Percentiles rank a stretch among this genome's conserved stretches.
These are phyloP conservation scores for Muraenolepis orangiensis DNA, from an alignment of 2,797 vertebrate genomes.

Conservation along the genomic window DNA sequence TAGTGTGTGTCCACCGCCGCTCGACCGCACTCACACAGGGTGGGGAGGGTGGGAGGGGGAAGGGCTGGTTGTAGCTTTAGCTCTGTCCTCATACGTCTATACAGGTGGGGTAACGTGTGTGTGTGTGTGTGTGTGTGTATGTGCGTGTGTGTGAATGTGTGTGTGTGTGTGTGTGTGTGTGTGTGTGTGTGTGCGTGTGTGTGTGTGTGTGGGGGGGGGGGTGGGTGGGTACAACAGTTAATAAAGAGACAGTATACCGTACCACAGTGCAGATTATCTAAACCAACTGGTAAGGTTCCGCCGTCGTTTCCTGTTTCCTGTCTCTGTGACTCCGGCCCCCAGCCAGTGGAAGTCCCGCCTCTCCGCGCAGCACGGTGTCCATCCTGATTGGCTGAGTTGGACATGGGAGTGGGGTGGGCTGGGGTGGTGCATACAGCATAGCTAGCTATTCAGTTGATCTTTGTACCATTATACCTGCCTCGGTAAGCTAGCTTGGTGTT, in stretches of 20 bases:
- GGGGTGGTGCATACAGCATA: constrained; percentile 16
- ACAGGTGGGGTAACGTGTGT: not conserved
- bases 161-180: not conserved
- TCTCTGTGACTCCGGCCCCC: constrained; percentile 53
- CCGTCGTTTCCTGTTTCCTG: constrained; percentile 62
- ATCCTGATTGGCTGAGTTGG: not conserved
- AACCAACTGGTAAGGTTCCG: constrained; percentile 72
- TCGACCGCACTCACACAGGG: constrained; percentile 40
- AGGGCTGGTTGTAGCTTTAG: constrained; percentile 32
- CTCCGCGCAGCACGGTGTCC: constrained; percentile 34
- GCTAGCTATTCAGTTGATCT: constrained; percentile 41
- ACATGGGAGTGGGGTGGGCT: constrained; percentile 31
- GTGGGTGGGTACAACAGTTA: not conserved
- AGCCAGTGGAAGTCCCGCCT: constrained; percentile 36
- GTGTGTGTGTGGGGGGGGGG: not conserved
- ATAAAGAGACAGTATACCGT: not conserved
- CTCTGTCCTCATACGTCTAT: not conserved
- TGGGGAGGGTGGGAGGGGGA: constrained; percentile 20
- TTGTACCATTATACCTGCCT: not conserved
- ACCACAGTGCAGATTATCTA: constrained; percentile 35
- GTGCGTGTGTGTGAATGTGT: not conserved
- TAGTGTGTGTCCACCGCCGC: constrained; percentile 72
- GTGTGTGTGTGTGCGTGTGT: not conserved
- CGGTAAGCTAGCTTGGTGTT: not conserved
- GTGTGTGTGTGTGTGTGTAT: not conserved